Percentiles rank a stretch among this genome's conserved stretches.
Evolutionary conservation across 2,113 vertebrate genomes (phyloP).

Genomic region (Apodemus speciosus): DNA sequence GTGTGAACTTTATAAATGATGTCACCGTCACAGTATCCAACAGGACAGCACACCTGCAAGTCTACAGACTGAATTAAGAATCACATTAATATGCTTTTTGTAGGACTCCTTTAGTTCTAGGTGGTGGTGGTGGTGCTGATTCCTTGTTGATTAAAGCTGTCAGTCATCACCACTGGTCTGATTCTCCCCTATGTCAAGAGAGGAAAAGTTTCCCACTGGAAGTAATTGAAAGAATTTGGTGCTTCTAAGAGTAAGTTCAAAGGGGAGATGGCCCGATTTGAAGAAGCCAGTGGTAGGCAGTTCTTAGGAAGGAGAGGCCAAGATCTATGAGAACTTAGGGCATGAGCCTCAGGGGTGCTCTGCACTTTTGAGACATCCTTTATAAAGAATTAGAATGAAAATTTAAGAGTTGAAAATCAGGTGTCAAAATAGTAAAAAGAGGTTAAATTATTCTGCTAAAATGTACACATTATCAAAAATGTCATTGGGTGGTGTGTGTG

Average conservation of each 20-base stretch:
- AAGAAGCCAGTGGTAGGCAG: background rate
- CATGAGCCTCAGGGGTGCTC: background rate
- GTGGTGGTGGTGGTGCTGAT: too few relatives aligned
- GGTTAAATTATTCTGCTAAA: constrained; percentile 9
- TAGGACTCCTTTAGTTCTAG: background rate
- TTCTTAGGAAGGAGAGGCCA: background rate
- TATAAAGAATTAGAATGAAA: background rate
- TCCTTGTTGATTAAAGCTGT: background rate
- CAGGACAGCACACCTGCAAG: background rate
- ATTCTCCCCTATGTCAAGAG: background rate
- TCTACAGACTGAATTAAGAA: background rate
- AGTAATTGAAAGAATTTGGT: background rate
- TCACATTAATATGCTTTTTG: background rate
- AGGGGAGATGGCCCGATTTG: too few relatives aligned
- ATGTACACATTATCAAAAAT: background rate
- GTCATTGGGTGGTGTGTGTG: too few relatives aligned
- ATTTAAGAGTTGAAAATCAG: background rate
- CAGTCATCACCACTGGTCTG: too few relatives aligned
- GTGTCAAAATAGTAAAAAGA: background rate
- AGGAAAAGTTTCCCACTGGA: background rate
- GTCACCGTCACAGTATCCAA: background rate
- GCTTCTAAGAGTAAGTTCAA: background rate
- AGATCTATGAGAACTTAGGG: background rate
- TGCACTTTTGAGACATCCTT: background rate
- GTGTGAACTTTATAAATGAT: background rate